Percentiles rank a stretch among this genome's conserved stretches.
Conservation (phyloP, 2,888 invertebrate genomes). For the Coelinius sp. region DNA sequence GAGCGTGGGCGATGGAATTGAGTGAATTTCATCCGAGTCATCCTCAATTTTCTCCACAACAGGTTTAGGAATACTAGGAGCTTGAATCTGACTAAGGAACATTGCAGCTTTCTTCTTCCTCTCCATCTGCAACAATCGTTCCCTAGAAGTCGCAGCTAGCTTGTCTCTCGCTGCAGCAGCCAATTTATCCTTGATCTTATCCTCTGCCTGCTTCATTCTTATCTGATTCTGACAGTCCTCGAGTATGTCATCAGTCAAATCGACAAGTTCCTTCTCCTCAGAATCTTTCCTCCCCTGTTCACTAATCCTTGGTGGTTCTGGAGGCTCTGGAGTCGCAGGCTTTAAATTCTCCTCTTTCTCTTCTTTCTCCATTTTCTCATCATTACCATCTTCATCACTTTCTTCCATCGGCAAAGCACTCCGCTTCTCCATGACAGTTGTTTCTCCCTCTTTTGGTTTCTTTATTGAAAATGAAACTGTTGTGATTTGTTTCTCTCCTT, state of each 20-base stretch:
- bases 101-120: conserved; percentile 86
- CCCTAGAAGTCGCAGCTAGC: conserved; percentile 64
- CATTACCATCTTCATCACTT: conserved; percentile 70
- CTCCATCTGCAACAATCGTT: conserved; percentile 78
- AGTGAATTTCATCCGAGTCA: conserved; percentile 64
- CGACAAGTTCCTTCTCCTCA: conserved; percentile 65
- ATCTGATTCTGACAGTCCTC: conserved; percentile 66
- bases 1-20: conserved; percentile 61
- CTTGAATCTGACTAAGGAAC: conserved; percentile 77
- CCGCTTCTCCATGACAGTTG: conserved; percentile 75
- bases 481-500: conserved; percentile 63
- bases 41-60: conserved; percentile 47
- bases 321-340: neutral
- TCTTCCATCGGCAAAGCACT: conserved; percentile 84
- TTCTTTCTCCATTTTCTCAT: neutral
- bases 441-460: conserved; percentile 82
- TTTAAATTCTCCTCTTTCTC: conserved; percentile 53
- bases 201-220: conserved; percentile 70
- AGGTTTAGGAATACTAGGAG: conserved; percentile 45
- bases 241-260: conserved; percentile 66
- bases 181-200: conserved; percentile 75
- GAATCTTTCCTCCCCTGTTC: conserved; percentile 58
- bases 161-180: conserved; percentile 74
- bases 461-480: conserved; percentile 89
- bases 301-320: neutral